A percentile compares a stretch with the other conserved stretches of the same genome.
Evolutionary conservation across 2,113 vertebrate genomes (phyloP).

Genomic region (Brienomyrus longianalis): DNA sequence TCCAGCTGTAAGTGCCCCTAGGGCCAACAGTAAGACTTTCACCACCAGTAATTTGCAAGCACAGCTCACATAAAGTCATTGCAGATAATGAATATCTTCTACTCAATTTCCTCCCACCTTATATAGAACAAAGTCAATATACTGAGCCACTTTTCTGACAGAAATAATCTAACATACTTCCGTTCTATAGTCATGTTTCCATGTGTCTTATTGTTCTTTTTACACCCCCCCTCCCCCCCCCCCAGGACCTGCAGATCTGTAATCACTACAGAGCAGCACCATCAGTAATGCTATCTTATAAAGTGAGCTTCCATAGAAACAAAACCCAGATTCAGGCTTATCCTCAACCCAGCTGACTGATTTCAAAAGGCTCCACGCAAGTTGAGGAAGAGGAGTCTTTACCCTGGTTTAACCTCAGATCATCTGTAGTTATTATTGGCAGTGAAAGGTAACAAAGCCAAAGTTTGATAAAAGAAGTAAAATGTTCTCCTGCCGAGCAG

Average conservation of each 20-base stretch:
- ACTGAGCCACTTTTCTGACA: not conserved
- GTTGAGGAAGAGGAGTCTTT: not conserved
- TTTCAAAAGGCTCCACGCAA: not conserved
- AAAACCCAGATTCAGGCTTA: not conserved
- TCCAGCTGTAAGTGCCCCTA: not conserved
- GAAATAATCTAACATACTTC: not conserved
- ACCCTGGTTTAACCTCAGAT: not conserved
- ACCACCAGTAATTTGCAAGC: not conserved
- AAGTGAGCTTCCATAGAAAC: not conserved
- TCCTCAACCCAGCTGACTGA: not conserved
- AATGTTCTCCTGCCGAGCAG: not conserved
- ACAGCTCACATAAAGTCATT: not conserved
- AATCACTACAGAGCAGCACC: not conserved
- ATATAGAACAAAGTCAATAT: not conserved
- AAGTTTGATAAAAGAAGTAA: not conserved
- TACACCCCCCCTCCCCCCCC: not conserved
- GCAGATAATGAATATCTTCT: not conserved
- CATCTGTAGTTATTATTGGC: not conserved
- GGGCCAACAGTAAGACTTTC: not conserved
- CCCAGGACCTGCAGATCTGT: not conserved
- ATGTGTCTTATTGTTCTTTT: not conserved
- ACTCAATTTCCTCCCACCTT: not conserved
- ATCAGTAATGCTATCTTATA: not conserved
- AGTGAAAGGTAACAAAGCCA: not conserved
- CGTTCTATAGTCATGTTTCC: not conserved